phyloP scores from a whole-genome alignment of 2,797 vertebrate species.

The Cossypha heuglini region DNA sequence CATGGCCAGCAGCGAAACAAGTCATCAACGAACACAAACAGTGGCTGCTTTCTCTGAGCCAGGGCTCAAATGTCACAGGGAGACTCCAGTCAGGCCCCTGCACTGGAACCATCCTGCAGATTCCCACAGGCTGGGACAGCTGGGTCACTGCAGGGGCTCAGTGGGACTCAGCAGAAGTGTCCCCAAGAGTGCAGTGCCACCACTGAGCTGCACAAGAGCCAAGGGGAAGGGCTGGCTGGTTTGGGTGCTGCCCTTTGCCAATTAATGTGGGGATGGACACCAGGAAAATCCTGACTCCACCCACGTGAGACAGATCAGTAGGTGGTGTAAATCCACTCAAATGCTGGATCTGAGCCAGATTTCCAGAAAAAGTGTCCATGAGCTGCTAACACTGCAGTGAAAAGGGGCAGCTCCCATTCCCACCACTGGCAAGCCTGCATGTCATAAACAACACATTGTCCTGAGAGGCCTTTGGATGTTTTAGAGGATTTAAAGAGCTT shows the following conservation, averaged over 20 bases:
- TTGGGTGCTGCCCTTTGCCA: not conserved
- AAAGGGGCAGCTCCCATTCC: not conserved
- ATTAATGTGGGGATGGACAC: fast-evolving
- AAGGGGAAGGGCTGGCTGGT: not conserved
- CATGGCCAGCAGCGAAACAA: conserved; percentile 28
- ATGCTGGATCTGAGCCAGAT: not conserved
- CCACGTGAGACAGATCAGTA: not conserved
- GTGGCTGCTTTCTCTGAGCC: conserved; percentile 20
- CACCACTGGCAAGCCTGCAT: not conserved
- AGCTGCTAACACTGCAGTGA: not conserved
- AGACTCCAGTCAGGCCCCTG: not conserved
- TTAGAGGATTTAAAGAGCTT: not conserved
- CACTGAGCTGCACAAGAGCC: not conserved
- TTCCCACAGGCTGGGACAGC: not conserved
- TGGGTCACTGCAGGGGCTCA: not conserved
- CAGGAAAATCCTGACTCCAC: not conserved
- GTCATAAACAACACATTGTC: not conserved
- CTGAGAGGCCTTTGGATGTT: not conserved
- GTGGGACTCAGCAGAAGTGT: not conserved
- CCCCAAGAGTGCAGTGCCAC: not conserved
- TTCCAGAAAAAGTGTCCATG: not conserved
- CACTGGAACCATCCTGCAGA: not conserved
- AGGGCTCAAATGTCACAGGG: not conserved
- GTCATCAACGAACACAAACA: conserved; percentile 28
- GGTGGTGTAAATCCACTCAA: not conserved